These are phyloP conservation scores for Phalacrocorax pelagicus DNA, from an alignment of 2,113 vertebrate species.

Conservation along the genomic window DNA sequence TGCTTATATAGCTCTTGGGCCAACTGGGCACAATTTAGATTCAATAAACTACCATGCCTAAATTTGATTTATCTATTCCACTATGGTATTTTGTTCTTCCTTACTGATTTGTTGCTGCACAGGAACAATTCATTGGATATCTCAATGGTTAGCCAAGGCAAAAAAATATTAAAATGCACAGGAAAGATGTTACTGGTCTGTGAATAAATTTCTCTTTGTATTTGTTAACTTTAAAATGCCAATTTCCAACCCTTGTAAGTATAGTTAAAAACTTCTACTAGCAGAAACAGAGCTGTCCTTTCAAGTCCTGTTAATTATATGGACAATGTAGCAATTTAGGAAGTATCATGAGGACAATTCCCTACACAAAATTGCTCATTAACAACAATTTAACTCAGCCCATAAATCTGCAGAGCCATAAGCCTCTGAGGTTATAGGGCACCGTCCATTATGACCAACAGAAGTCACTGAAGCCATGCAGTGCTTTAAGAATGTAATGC, in stretches of 20 bases:
- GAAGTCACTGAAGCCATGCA: not conserved
- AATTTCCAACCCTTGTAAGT: not conserved
- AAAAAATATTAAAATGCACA: slow-evolving; percentile 41
- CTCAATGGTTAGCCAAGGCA: slow-evolving; percentile 23
- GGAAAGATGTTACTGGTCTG: slow-evolving; percentile 19
- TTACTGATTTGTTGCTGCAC: slow-evolving; percentile 77
- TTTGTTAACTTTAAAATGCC: not conserved
- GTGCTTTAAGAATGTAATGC: not conserved
- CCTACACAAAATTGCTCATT: not conserved
- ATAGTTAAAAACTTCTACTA: not conserved
- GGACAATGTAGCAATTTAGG: not conserved
- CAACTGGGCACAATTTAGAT: slow-evolving; percentile 95
- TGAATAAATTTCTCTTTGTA: slow-evolving; percentile 7
- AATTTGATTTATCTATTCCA: slow-evolving; percentile 96
- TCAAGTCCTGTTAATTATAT: not conserved
- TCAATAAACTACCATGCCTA: slow-evolving; percentile 91
- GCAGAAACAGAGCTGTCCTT: not conserved
- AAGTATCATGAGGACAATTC: not conserved
- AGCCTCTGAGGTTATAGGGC: not conserved
- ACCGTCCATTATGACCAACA: fast-evolving
- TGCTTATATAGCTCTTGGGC: slow-evolving; percentile 88
- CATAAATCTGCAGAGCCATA: not conserved
- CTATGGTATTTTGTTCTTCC: slow-evolving; percentile 84
- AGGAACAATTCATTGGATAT: slow-evolving; percentile 85
- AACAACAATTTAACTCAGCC: not conserved